These are phyloP conservation scores for Megalopta genalis DNA, from an alignment of 1,140 invertebrate species.

Conservation along the genomic window DNA sequence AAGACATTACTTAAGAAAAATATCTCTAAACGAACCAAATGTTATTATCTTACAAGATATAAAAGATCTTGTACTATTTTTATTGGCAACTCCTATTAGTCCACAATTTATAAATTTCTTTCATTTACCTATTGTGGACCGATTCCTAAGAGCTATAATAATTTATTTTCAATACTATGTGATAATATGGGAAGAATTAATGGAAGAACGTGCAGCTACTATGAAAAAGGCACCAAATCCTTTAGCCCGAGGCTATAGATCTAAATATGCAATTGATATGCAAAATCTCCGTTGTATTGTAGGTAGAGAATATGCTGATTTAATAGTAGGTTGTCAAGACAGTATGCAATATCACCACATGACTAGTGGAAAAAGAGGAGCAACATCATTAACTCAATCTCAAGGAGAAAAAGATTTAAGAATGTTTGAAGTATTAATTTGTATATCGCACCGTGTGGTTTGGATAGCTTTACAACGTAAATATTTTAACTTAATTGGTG, in stretches of 20 bases:
- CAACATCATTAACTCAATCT: constrained; percentile 72
- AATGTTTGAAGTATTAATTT: constrained; percentile 82
- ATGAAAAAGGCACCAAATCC: constrained; percentile 82
- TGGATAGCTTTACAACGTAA: constrained; percentile 83
- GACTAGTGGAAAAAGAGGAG: constrained; percentile 76
- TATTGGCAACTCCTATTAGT: constrained; percentile 79
- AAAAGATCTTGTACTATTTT: constrained; percentile 84
- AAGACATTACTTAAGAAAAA: constrained; percentile 81
- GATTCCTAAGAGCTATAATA: constrained; percentile 83
- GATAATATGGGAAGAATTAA: constrained; percentile 82
- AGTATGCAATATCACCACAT: constrained; percentile 82
- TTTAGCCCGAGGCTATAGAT: constrained; percentile 80
- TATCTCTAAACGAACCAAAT: constrained; percentile 79
- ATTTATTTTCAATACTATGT: constrained; percentile 84
- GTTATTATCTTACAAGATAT: constrained; percentile 84
- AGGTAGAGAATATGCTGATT: constrained; percentile 82
- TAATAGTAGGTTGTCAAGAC: constrained; percentile 80
- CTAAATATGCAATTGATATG: constrained; percentile 81
- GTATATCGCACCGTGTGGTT: constrained; percentile 82
- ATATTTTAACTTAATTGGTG: constrained; percentile 82
- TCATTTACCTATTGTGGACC: constrained; percentile 81
- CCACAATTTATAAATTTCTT: constrained; percentile 82
- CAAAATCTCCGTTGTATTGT: constrained; percentile 81
- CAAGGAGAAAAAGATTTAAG: constrained; percentile 82
- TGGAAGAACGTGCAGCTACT: constrained; percentile 79